These are phyloP conservation scores for Grallaria varia DNA, from an alignment of 2,113 vertebrate species.

Conservation along the genomic window DNA sequence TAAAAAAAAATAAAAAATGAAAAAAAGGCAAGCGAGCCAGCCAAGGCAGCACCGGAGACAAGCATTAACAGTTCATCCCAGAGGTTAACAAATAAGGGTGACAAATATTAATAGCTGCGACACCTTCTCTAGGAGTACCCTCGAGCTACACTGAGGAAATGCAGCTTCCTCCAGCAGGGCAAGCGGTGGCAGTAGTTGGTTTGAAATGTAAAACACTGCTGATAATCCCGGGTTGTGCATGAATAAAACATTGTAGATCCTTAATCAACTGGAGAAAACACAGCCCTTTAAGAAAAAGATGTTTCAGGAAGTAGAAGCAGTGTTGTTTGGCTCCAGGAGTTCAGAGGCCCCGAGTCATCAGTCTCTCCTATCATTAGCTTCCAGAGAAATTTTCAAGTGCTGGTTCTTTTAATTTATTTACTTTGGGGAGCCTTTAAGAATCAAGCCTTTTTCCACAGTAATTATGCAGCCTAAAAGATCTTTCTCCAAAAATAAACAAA, in stretches of 20 bases:
- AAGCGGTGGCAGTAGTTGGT: slow-evolving; percentile 9
- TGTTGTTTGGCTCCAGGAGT: slow-evolving; percentile 18
- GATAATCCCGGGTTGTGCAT: neutral
- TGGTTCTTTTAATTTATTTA: slow-evolving; percentile 44
- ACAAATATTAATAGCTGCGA: slow-evolving; percentile 1
- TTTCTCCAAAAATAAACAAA: slow-evolving; percentile 39
- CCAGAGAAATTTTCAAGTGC: slow-evolving; percentile 16
- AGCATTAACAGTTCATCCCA: neutral
- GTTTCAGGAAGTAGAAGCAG: slow-evolving; percentile 1
- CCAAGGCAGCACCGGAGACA: neutral
- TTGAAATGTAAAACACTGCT: slow-evolving; percentile 49
- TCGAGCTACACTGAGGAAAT: neutral
- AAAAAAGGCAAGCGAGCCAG: neutral
- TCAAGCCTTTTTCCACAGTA: slow-evolving; percentile 2
- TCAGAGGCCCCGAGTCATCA: neutral
- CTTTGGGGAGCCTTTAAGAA: slow-evolving; percentile 25
- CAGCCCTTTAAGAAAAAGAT: neutral
- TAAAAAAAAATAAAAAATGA: neutral
- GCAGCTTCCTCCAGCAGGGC: neutral
- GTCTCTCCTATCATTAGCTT: neutral
- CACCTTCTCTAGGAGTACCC: slow-evolving; percentile 39
- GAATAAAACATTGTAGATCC: slow-evolving; percentile 45
- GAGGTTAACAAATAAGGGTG: slow-evolving; percentile 24
- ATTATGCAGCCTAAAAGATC: slow-evolving; percentile 13
- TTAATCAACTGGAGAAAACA: slow-evolving; percentile 15